phyloP scores from a whole-genome alignment of 2,113 vertebrate species.

The Girardinichthys multiradiatus region DNA sequence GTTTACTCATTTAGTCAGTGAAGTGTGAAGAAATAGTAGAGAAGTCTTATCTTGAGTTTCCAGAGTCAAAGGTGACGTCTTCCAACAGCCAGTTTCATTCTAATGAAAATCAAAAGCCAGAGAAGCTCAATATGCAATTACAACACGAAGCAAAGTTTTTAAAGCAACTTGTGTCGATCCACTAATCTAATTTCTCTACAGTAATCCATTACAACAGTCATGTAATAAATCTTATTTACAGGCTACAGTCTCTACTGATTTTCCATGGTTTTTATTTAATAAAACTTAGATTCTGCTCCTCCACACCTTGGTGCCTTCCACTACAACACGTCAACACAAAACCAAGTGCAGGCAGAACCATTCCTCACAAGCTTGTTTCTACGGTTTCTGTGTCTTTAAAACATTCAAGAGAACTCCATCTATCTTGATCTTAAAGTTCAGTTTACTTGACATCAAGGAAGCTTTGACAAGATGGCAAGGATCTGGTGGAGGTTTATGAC shows the following conservation, averaged over 20 bases:
- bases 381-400: not conserved
- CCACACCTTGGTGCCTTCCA: no score
- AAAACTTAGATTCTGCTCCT: not conserved
- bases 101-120: conserved; percentile 9
- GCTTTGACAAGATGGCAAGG: not conserved
- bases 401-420: not conserved
- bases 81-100: conserved; percentile 12
- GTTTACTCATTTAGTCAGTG: conserved; percentile 1
- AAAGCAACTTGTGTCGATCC: conserved; percentile 6
- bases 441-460: fast-evolving
- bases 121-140: not conserved
- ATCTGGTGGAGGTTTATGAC: not conserved
- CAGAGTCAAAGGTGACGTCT: conserved; percentile 16
- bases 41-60: conserved; percentile 11
- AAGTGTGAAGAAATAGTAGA: conserved; percentile 16
- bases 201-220: conserved; percentile 18
- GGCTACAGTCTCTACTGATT: conserved; percentile 1
- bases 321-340: not conserved
- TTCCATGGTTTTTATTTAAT: conserved; percentile 3
- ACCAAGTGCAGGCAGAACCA: no score
- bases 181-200: conserved; percentile 19
- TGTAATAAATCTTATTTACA: conserved; percentile 16
- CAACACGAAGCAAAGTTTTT: not conserved
- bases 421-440: not conserved
- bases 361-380: not conserved